Evolutionary conservation across 2,888 invertebrate genomes (phyloP), one percentile per base, ranked within the genome.

Genomic region (Tetragonisca angustula): DNA sequence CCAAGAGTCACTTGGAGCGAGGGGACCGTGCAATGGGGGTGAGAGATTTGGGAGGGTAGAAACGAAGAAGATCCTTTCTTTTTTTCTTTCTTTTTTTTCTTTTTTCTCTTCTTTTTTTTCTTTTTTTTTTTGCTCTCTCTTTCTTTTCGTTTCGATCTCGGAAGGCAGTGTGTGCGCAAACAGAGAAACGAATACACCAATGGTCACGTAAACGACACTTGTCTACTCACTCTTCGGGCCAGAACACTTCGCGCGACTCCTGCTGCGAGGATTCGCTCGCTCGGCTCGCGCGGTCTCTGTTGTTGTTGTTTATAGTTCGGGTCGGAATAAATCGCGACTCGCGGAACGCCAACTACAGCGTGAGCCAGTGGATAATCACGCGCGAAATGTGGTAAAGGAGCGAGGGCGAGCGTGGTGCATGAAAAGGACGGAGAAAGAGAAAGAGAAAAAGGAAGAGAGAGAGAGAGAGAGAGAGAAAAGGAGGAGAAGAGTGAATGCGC

Each of bases 191-290:
- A 54, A 62, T 32, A 67, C 68, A 74, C 54, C 68, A 62, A 67
- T 21, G 64, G n/a, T 69, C 69, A 79, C 84, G 68, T 70, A 74
- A 87, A 83, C 81, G 81, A 68, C 84, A 87, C 87, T 83, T 74
- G 73, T 83, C 84, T 87, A 87, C 87, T 87, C 87, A 87, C 87
- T 87, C 64, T 81, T 77, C 59, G 72, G 73, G 73, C 73, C 27
- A 67, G 76, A 68, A 86, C 87, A 88, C 88, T 88, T 88, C 65
- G 76, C 68, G 76, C 78, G 77, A 80, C 74, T 68, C 67, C 72
- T 77, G 68, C 71, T 71, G 43, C 43, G 79, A 80, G 67, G 85
- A 59, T 81, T 74, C 70, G 71, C 70, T 72, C 70, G 71, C 70
- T 62, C 72, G 68, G 64, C 76, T 71, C 85, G 61, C 77, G 82